These are phyloP conservation scores for Ischnus inquisitorius DNA, from an alignment of 2,888 invertebrate species.

Conservation along the genomic window DNA sequence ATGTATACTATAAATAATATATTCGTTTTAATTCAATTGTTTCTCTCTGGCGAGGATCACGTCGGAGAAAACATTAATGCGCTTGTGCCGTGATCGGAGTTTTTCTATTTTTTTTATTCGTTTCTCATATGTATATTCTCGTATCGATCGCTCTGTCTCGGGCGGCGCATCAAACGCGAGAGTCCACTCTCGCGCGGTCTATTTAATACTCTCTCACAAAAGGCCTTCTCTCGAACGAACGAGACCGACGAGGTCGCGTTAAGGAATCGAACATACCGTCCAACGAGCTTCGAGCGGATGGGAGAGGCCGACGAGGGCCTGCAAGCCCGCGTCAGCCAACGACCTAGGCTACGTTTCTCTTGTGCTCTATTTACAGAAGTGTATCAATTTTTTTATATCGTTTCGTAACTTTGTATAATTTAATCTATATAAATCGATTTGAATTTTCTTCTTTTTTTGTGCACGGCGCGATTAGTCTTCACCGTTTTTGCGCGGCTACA, in stretches of 20 bases:
- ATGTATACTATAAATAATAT: background rate
- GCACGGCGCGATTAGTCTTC: conserved; percentile 77
- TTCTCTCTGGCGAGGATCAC: conserved; percentile 64
- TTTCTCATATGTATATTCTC: conserved; percentile 19
- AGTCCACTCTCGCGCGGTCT: conserved; percentile 17
- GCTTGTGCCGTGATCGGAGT: conserved; percentile 41
- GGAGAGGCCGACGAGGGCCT: conserved; percentile 5
- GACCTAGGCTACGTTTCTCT: conserved; percentile 76
- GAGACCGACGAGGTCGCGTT: conserved; percentile 42
- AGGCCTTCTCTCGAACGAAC: conserved; percentile 19
- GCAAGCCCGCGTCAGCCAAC: conserved; percentile 71
- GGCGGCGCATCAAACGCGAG: conserved; percentile 25
- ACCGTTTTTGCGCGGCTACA: conserved; percentile 91
- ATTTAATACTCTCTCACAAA: conserved; percentile 42
- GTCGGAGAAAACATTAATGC: conserved; percentile 29
- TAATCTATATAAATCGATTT: conserved; percentile 77
- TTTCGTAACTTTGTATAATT: conserved; percentile 73
- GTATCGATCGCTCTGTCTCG: conserved; percentile 45
- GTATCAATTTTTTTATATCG: conserved; percentile 69
- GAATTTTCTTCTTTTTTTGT: conserved; percentile 58
- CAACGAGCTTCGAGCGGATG: conserved; percentile 31
- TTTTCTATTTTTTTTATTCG: conserved; percentile 16
- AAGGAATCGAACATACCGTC: conserved; percentile 63
- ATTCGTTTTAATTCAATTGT: conserved; percentile 4
- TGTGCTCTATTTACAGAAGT: conserved; percentile 82